Evolutionary conservation across 2,888 invertebrate genomes (phyloP), one percentile per base, ranked within the genome.

Genomic region (Metellina segmentata): DNA sequence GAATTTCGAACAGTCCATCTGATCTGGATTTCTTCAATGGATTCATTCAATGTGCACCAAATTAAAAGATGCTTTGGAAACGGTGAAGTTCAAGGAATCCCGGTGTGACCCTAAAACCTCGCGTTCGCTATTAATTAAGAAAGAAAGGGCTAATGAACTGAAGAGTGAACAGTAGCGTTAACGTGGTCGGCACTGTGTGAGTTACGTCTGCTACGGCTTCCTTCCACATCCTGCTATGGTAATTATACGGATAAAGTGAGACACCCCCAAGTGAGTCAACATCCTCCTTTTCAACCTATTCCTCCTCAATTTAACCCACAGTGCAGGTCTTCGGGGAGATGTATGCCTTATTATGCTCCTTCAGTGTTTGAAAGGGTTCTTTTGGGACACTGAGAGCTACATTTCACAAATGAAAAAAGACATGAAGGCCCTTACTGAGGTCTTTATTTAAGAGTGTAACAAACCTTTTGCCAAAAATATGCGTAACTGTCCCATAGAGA

Each of bases 151-250:
- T 53, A 79, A 79, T 53, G n/a, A 7, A 34, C 19, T 11, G 52
- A 61, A 11, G 61, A 16, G 16, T 16, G 13, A 51, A 53, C 78
- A 78, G 51, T 78, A 52, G 78, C 52, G 7, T 34, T 34, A 34
- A 34, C 34, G 34, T 34, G 34, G 34, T 34, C 34, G 34, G 34
- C 34, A 4, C 34, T 34, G 34, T 34, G 34, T 34, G 34, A 34
- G 1, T 34, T 34, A 52, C 78, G 16, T 82, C 11, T 82, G 49
- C 61, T 8, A 20, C 20, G 77, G 74, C 19, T 79, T 19, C 52
- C 13, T 74, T 52, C 72, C 79, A 71, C 72, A 87, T 87, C 79
- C 87, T 87, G 87, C 71, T 79, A 79, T 81, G 79, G 79, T 71
- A 87, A 72, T 79, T 52, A 71, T 13, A 49, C 16, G 51, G 16